A percentile compares a stretch with the other conserved stretches of the same genome.
phyloP scores from a whole-genome alignment of 2,797 vertebrate genomes.

The Etheostoma perlongum region DNA sequence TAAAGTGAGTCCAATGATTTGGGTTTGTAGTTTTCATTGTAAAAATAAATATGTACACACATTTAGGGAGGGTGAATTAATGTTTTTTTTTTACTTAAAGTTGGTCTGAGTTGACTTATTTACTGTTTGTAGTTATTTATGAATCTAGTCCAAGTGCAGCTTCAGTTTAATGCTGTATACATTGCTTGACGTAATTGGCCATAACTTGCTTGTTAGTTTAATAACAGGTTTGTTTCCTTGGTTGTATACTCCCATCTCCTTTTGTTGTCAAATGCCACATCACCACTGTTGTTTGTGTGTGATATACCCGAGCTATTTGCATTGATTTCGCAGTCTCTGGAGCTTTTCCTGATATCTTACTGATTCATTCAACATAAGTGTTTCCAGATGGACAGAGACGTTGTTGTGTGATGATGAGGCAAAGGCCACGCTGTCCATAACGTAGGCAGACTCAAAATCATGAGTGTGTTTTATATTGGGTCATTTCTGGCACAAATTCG shows the following conservation, averaged over 20 bases:
- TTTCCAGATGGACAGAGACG: conserved; percentile 13
- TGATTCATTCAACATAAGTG: not conserved
- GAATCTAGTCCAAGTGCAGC: not conserved
- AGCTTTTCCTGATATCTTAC: not conserved
- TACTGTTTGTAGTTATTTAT: not conserved
- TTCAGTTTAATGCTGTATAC: not conserved
- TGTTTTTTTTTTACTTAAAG: not conserved
- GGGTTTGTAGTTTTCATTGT: not conserved
- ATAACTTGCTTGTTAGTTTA: not conserved
- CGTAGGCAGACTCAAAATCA: not conserved
- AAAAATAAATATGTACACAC: not conserved
- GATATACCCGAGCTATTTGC: conserved; percentile 30
- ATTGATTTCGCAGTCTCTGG: not conserved
- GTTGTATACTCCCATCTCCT: conserved; percentile 1
- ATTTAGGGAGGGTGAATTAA: not conserved
- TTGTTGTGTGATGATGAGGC: conserved; percentile 21
- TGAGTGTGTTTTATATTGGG: not conserved
- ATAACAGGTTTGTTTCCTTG: not conserved
- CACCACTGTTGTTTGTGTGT: not conserved
- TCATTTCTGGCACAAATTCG: not conserved
- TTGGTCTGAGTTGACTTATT: not conserved
- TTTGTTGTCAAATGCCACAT: conserved; percentile 8
- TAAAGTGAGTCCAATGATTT: conserved; percentile 90
- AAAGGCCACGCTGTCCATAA: not conserved
- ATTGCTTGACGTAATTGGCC: not conserved